Evolutionary conservation across 2,113 vertebrate genomes (phyloP), one percentile per base, ranked within the genome.

Genomic region (Penelope pileata): DNA sequence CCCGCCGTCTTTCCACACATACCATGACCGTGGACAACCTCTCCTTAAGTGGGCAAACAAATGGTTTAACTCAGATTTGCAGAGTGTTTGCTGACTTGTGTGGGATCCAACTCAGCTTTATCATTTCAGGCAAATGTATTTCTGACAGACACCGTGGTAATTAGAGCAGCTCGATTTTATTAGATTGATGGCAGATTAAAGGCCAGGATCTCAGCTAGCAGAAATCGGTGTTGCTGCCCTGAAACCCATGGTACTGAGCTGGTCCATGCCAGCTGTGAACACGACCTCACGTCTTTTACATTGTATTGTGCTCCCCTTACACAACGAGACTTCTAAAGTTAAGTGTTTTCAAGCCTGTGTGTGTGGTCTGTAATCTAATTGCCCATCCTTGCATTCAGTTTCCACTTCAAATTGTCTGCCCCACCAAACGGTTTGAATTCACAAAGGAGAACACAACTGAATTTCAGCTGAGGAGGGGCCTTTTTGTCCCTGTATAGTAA

Each of bases 31-130:
- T 84, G 96, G 95, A 96, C 95, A 95, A 94, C 95, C 96, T 86
- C 88, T 93, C 91, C 83, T 81, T 78, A 96, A 96, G 93, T 96
- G 96, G 96, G 95, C 96, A 96, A 97, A 97, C 96, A 97, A 96
- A 96, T 88, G 93, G 88, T 78, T 95, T 91, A 88, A 83, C 80
- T 96, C 83, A 88, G 86, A 96, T 95, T 64, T 95, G 90, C 90
- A 82, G 73, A 83, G 83, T 32, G 73, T 86, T 86, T 96, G 88
- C 92, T 95, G 95, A 88, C 83, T 95, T 96, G 93, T 95, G 94
- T 93, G 86, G 96, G 86, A 96, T 93, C 56, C 76, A 96, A 58
- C 73, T 73, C 76, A 58, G 90, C 86, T 90, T 92, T 62, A 93
- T 88, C 83, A 82, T 88, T 76, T 56, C 90, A 94, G 73, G 86